Evolutionary conservation across 2,888 invertebrate genomes (phyloP).

Genomic region (Trissonchulus latispiculum): DNA sequence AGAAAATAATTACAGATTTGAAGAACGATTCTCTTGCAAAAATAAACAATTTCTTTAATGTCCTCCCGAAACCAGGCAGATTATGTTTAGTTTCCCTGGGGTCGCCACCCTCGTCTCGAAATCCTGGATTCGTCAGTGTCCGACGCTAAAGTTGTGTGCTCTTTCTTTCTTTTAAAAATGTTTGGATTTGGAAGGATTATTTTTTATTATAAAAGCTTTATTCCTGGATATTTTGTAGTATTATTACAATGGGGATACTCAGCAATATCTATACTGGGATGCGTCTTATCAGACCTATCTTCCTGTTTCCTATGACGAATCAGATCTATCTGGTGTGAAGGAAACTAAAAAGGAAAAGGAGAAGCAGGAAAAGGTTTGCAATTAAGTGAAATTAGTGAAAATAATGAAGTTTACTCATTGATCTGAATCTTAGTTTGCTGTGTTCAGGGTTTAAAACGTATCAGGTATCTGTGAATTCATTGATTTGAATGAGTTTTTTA

Average conservation of each 20-base stretch:
- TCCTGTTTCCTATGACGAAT: conserved; percentile 42
- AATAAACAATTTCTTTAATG: too few relatives aligned
- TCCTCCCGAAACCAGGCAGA: too few relatives aligned
- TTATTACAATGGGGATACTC: conserved; percentile 82
- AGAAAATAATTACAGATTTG: too few relatives aligned
- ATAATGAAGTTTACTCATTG: too few relatives aligned
- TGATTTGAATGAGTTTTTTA: too few relatives aligned
- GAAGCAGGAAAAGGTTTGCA: conserved; percentile 58
- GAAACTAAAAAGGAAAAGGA: conserved; percentile 51
- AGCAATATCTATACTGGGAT: conserved; percentile 93
- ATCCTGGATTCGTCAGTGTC: too few relatives aligned
- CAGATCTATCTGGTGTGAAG: not conserved
- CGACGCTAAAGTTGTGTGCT: not conserved
- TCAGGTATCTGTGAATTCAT: too few relatives aligned
- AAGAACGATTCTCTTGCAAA: too few relatives aligned
- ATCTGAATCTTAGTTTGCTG: too few relatives aligned
- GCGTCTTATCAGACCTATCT: conserved; percentile 48
- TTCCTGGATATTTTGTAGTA: conserved; percentile 51
- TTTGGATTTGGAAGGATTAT: not conserved
- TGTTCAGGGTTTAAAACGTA: too few relatives aligned
- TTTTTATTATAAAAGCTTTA: not conserved
- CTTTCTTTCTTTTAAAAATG: not conserved
- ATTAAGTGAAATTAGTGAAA: too few relatives aligned
- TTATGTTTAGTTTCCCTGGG: not conserved
- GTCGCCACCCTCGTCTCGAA: not conserved